Conservation (phyloP, 1,140 invertebrate genomes). For the Nomia melanderi region DNA sequence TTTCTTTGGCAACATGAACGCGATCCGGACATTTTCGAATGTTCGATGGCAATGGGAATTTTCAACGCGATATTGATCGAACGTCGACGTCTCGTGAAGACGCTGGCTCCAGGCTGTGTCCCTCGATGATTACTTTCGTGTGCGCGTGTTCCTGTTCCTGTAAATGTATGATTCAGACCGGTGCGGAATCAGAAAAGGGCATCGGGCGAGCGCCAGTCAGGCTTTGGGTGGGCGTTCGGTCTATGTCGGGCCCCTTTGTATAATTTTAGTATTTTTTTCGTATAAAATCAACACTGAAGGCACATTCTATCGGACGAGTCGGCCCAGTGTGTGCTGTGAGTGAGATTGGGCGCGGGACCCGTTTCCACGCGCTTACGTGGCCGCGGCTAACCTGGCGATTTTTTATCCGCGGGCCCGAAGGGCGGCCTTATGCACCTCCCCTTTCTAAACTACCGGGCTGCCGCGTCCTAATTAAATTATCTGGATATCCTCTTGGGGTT, state of each 20-base stretch:
- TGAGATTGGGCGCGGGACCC: slow-evolving; percentile 80
- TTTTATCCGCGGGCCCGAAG: slow-evolving; percentile 77
- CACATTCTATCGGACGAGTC: slow-evolving; percentile 94
- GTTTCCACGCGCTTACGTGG: slow-evolving; percentile 71
- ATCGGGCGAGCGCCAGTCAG: slow-evolving; percentile 81
- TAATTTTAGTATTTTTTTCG: slow-evolving; percentile 87
- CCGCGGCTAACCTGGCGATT: slow-evolving; percentile 76
- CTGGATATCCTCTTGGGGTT: slow-evolving; percentile 49
- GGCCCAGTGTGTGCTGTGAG: slow-evolving; percentile 87
- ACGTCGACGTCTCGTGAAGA: too few species aligned
- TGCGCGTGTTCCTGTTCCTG: slow-evolving; percentile 26
- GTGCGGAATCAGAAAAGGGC: slow-evolving; percentile 73
- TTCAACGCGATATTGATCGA: background rate
- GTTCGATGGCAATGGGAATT: background rate
- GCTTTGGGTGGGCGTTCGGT: slow-evolving; percentile 86
- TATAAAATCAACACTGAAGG: slow-evolving; percentile 93
- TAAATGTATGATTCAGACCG: slow-evolving; percentile 35
- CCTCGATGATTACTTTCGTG: background rate
- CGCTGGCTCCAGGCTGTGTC: slow-evolving; percentile 2
- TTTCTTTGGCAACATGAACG: slow-evolving; percentile 5
- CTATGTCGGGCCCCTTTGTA: slow-evolving; percentile 92
- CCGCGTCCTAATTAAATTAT: slow-evolving; percentile 71
- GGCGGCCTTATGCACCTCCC: slow-evolving; percentile 77
- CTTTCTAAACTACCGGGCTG: slow-evolving; percentile 71
- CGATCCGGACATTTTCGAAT: slow-evolving; percentile 11